Evolutionary conservation across 2,888 invertebrate species (phyloP).

Genomic region (Neocrepidodera transversa): DNA sequence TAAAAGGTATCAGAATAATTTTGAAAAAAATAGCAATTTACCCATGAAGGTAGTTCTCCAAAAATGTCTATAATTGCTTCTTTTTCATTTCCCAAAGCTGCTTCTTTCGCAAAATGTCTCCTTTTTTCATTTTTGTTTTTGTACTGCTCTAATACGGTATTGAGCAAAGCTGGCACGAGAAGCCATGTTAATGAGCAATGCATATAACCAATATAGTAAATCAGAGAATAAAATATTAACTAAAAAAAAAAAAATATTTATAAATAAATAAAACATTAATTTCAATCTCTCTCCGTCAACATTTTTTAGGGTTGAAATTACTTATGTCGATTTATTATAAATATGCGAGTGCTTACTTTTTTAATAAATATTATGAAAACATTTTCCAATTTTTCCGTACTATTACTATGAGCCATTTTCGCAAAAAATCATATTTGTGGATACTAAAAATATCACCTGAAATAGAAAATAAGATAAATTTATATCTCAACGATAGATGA

Average conservation of each 20-base stretch:
- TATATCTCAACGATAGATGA: too few species aligned
- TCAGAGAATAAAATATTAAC: slow-evolving; percentile 36
- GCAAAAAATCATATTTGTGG: background rate
- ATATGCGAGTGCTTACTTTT: too few species aligned
- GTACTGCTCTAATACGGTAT: slow-evolving; percentile 32
- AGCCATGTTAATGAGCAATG: slow-evolving; percentile 44
- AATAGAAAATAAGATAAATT: background rate
- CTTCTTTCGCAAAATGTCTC: slow-evolving; percentile 38
- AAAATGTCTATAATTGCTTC: slow-evolving; percentile 41
- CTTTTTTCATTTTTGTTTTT: slow-evolving; percentile 27
- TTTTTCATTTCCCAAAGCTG: slow-evolving; percentile 42
- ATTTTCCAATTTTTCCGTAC: background rate
- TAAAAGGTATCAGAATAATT: too few species aligned
- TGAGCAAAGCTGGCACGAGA: slow-evolving; percentile 35
- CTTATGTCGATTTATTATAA: too few species aligned
- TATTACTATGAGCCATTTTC: background rate
- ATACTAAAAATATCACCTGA: background rate
- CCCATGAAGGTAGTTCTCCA: slow-evolving; percentile 47
- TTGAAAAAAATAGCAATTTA: slow-evolving; percentile 29
- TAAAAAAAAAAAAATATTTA: slow-evolving; percentile 25
- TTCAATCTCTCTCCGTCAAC: too few species aligned
- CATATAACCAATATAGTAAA: slow-evolving; percentile 45
- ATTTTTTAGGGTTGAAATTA: too few species aligned
- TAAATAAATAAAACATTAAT: too few species aligned
- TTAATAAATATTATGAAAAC: background rate